Conservation (phyloP, 2,888 invertebrate species). For the Agrochola lota region DNA sequence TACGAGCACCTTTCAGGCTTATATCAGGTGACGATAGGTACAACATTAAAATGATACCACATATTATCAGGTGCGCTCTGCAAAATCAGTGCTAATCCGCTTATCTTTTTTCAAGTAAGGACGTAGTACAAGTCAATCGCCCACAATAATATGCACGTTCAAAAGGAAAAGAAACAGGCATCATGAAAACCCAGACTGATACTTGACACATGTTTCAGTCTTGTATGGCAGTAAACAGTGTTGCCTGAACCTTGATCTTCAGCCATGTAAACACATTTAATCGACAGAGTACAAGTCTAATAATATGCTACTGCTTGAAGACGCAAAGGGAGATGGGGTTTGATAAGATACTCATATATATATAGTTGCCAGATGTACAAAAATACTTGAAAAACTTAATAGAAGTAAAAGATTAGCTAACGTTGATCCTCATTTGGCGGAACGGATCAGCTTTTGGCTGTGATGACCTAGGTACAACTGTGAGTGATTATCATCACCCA, state of each 20-base stretch:
- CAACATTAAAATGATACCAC: background rate
- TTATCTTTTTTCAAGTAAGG: background rate
- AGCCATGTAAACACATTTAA: constrained; percentile 41
- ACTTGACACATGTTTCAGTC: background rate
- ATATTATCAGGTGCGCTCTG: background rate
- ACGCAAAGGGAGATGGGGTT: constrained; percentile 22
- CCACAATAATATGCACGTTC: background rate
- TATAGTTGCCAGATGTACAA: background rate
- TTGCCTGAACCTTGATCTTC: background rate
- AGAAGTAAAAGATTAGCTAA: background rate
- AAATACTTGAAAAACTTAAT: background rate
- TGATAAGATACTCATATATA: background rate
- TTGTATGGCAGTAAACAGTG: too few relatives aligned
- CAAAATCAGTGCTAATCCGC: background rate
- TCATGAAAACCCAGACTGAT: background rate
- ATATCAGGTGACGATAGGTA: background rate
- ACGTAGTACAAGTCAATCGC: background rate
- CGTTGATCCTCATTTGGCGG: background rate
- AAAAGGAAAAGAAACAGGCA: background rate
- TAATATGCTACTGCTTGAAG: constrained; percentile 28
- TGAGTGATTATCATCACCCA: background rate
- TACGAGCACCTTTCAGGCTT: background rate
- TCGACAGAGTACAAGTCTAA: constrained; percentile 24
- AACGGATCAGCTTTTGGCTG: background rate
- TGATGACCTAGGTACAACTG: background rate